phyloP scores from a whole-genome alignment of 92 coral and sea anemone species.

The Nematostella vectensis region DNA sequence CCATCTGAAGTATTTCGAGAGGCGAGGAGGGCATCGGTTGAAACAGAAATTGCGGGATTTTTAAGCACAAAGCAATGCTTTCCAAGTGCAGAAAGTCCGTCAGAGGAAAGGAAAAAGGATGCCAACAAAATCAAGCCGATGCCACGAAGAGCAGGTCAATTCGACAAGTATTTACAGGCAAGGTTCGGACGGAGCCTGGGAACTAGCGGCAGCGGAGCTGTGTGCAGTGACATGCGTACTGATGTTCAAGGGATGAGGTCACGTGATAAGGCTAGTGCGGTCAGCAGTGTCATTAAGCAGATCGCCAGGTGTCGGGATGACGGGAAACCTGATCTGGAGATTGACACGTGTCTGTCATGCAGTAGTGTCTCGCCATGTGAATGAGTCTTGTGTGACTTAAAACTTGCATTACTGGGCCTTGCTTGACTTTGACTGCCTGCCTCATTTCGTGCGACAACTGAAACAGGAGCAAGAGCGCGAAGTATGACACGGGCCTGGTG shows the following conservation, averaged over 20 bases:
- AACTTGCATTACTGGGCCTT: background rate
- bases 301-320: background rate
- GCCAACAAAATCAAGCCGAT: background rate
- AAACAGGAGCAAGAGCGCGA: too few relatives aligned
- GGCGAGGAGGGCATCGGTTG: background rate
- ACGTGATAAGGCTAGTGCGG: background rate
- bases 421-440: too few relatives aligned
- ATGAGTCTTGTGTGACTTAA: background rate
- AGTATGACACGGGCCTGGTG: too few relatives aligned
- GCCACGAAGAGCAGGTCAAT: too few relatives aligned
- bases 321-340: too few relatives aligned
- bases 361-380: background rate
- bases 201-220: background rate
- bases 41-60: too few relatives aligned
- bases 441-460: too few relatives aligned
- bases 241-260: background rate
- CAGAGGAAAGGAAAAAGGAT: background rate
- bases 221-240: background rate
- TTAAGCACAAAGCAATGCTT: background rate
- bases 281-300: background rate
- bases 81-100: background rate
- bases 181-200: slow-evolving; percentile 43
- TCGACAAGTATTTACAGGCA: slow-evolving; percentile 26
- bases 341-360: slow-evolving; percentile 2
- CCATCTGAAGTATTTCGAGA: background rate